These are phyloP conservation scores for Anadara kagoshimensis DNA, from an alignment of 1,140 invertebrate species.

Conservation along the genomic window DNA sequence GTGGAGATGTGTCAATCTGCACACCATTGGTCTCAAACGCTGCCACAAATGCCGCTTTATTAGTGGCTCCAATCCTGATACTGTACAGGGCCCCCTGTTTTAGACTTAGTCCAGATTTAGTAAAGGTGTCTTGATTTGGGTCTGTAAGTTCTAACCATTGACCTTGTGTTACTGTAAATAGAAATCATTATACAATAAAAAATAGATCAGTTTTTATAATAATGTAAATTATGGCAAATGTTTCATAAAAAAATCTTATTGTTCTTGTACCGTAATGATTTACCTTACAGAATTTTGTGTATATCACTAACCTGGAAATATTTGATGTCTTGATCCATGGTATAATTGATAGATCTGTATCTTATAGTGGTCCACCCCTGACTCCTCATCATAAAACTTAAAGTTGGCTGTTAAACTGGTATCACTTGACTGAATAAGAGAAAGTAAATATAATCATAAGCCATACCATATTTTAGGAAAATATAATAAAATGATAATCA, in stretches of 20 bases:
- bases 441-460: background rate
- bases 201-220: no score
- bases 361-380: conserved; percentile 47
- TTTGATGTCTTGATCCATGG: conserved; percentile 41
- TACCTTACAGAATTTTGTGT: no score
- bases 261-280: no score
- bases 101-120: conserved; percentile 14
- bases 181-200: background rate
- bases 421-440: conserved; percentile 20
- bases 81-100: conserved; percentile 41
- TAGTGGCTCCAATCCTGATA: conserved; percentile 40
- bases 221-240: no score
- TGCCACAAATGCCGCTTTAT: conserved; percentile 48
- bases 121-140: conserved; percentile 1
- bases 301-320: conserved; percentile 37
- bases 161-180: conserved; percentile 7
- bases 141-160: conserved; percentile 28
- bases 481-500: no score
- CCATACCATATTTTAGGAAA: no score
- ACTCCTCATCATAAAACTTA: conserved; percentile 50
- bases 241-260: no score
- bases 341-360: conserved; percentile 45
- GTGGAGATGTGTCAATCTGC: conserved; percentile 42
- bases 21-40: conserved; percentile 52
- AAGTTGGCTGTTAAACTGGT: conserved; percentile 40